Percentiles rank a stretch among this genome's conserved stretches.
Evolutionary conservation across 1,140 invertebrate species (phyloP).

Genomic region (Nixonia krombeini): DNA sequence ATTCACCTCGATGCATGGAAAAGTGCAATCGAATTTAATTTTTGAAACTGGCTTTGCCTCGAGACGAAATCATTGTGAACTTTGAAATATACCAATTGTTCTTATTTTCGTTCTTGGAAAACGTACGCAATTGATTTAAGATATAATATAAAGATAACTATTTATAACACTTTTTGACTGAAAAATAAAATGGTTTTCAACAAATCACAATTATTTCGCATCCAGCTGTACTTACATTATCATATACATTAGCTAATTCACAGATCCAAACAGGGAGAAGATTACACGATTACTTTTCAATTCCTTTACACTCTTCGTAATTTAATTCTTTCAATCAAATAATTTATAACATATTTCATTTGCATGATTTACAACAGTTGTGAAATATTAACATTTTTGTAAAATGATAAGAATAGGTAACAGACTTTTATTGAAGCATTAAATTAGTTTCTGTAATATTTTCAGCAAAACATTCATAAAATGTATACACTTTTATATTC

Average conservation of each 20-base stretch:
- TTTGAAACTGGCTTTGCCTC: constrained; percentile 16
- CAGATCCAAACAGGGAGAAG: constrained; percentile 27
- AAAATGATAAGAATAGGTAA: too few relatives aligned
- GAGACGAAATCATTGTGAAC: constrained; percentile 19
- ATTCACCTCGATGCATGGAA: not conserved
- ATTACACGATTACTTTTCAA: constrained; percentile 13
- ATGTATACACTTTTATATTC: constrained; percentile 16
- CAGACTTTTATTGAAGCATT: too few relatives aligned
- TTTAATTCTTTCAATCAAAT: not conserved
- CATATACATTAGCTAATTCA: constrained; percentile 29
- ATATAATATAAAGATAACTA: too few relatives aligned
- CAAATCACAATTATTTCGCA: constrained; percentile 18
- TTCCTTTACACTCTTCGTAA: constrained; percentile 14
- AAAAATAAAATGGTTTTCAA: not conserved
- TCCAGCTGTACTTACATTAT: constrained; percentile 16
- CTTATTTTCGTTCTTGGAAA: too few relatives aligned
- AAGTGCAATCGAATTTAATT: not conserved
- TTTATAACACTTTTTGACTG: too few relatives aligned
- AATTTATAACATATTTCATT: too few relatives aligned
- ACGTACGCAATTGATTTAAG: not conserved
- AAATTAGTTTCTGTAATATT: not conserved
- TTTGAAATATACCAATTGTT: too few relatives aligned
- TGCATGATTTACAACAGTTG: too few relatives aligned
- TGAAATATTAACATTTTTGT: too few relatives aligned
- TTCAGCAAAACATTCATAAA: constrained; percentile 16